phyloP scores from a whole-genome alignment of 2,797 vertebrate genomes.

The Clamator glandarius region DNA sequence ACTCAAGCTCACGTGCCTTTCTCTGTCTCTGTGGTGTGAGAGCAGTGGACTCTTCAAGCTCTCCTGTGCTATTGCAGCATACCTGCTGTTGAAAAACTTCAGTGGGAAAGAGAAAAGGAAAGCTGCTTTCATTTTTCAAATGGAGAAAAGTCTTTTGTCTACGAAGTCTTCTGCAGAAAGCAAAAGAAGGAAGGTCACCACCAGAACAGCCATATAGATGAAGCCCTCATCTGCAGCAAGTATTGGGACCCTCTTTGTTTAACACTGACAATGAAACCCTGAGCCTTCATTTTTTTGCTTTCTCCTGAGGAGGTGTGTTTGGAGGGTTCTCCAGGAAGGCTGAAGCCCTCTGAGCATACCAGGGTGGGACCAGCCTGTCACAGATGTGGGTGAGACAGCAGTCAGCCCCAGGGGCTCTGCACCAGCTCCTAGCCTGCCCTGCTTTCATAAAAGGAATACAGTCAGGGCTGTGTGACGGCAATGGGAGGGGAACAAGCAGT shows the following conservation, averaged over 20 bases:
- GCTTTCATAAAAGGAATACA: not conserved
- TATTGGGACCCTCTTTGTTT: not conserved
- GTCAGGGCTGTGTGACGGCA: fast-evolving
- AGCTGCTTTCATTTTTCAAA: not conserved
- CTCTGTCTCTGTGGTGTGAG: not conserved
- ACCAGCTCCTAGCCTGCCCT: fast-evolving
- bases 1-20: not conserved
- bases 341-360: not conserved
- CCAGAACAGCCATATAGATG: fast-evolving
- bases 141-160: not conserved
- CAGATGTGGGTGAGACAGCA: fast-evolving
- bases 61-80: not conserved
- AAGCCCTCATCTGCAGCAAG: not conserved
- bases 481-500: not conserved
- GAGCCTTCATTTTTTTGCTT: not conserved
- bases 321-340: not conserved
- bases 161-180: not conserved
- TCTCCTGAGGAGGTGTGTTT: not conserved
- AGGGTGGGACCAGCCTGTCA: not conserved
- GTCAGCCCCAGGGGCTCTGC: not conserved
- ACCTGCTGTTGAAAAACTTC: not conserved
- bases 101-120: not conserved
- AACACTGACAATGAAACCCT: fast-evolving
- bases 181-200: not conserved
- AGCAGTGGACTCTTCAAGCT: not conserved